Evolutionary conservation across 2,113 vertebrate genomes (phyloP).

Genomic region (Elaphurus davidianus): DNA sequence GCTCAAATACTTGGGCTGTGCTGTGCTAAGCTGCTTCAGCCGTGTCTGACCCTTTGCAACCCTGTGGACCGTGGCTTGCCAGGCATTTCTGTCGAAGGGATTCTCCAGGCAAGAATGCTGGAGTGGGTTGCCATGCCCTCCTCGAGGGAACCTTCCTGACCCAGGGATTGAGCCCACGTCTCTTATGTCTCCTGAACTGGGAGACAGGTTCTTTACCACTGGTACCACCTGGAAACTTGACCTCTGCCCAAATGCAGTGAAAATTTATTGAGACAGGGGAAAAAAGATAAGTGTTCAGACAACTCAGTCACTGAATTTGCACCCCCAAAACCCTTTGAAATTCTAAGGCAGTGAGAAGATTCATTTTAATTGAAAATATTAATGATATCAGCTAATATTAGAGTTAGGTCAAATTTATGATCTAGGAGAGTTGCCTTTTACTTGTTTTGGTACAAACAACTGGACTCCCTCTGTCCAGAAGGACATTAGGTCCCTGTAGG

Average conservation of each 20-base stretch:
- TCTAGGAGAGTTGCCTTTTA: not conserved
- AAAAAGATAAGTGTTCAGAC: not conserved
- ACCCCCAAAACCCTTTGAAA: not conserved
- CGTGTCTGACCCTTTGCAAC: not conserved
- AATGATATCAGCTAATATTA: not conserved
- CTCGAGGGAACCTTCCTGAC: not conserved
- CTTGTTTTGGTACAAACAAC: not conserved
- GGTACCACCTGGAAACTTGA: not conserved
- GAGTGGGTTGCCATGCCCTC: not conserved
- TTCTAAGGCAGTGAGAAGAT: not conserved
- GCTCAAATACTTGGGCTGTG: not conserved
- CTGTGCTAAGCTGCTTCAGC: not conserved
- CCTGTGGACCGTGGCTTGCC: not conserved
- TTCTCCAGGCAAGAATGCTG: not conserved
- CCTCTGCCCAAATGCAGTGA: not conserved
- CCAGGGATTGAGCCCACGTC: not conserved
- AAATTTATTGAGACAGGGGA: not conserved
- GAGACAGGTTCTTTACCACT: not conserved
- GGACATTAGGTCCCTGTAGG: not conserved
- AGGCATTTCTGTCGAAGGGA: not conserved
- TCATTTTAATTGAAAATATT: constrained; percentile 36
- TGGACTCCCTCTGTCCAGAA: not conserved
- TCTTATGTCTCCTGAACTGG: not conserved
- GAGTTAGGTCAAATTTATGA: not conserved
- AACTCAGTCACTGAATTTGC: not conserved